phyloP scores from a whole-genome alignment of 2,113 vertebrate genomes.

The Uria aalge region DNA sequence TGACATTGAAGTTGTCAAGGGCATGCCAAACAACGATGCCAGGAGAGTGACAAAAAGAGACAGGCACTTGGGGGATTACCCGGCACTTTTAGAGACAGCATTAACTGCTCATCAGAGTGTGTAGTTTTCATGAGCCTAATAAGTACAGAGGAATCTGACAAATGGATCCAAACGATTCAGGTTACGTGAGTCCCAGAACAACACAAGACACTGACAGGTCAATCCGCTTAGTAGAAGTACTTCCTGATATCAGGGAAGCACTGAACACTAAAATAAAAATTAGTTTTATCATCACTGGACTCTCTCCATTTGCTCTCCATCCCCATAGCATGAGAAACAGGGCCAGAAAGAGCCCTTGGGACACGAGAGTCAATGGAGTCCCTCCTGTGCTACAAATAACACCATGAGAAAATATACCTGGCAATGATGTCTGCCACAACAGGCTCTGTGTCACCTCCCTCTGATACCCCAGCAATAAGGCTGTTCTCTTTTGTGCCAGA shows the following conservation, averaged over 20 bases:
- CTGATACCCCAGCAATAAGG: not conserved
- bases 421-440: rapidly evolving
- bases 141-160: not conserved
- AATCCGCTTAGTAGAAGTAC: not conserved
- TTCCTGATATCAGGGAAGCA: not conserved
- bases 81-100: not conserved
- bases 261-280: rapidly evolving
- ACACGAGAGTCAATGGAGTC: not conserved
- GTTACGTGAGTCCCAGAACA: not conserved
- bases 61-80: not conserved
- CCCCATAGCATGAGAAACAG: not conserved
- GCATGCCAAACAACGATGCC: not conserved
- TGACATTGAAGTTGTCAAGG: not conserved
- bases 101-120: not conserved
- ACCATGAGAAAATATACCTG: not conserved
- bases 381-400: not conserved
- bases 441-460: not conserved
- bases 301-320: not conserved
- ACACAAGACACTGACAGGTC: not conserved
- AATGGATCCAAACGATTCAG: rapidly evolving
- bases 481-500: not conserved
- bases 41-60: not conserved
- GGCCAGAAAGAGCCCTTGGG: not conserved
- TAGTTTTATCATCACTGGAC: not conserved
- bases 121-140: not conserved